Base-by-base conservation (phyloP, 2,888 invertebrate genomes). In the Drosophila gaucha region DNA sequence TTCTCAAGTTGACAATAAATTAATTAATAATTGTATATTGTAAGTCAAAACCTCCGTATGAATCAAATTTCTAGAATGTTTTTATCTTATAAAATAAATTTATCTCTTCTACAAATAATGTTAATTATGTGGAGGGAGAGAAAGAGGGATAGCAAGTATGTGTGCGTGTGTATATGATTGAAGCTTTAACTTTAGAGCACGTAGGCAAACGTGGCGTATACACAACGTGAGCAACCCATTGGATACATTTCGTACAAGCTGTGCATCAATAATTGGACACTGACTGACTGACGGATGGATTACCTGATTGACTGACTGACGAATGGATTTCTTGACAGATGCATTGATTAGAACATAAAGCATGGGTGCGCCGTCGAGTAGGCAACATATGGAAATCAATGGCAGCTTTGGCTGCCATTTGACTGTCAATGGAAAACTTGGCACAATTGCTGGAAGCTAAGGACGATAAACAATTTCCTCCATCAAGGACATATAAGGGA, bases 401-500 rank as follows among this genome's bases (percentile, higher is more conserved):
- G 65, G 24, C 9, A 31, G 49, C 22, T 43, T 44, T 31, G 35
- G 30, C 31, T 35, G 49, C 38, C 50, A 59, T 47, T 59, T 55
- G 41, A 24, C 28, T 30, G 41, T 35, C 51, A 38, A 43, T 39
- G 52, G 22, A 54, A 73, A 58, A 59, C 30, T 50, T 54, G 16
- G 51, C 38, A 12, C 59, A 46, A 55, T 69, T 59, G 56, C 58
- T 52, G 41, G 41, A 59, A 60, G 50, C 55, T 71, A 24, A 52
- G 43, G 75, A 55, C 68, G 54, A 51, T 76, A 67, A 69, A 22
- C 66, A 70, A 57, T 63, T 73, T 63, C 28, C 67, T 59, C 43
- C 39, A 65, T 51, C 71, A 74, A 83, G 76, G 74, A 78, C 79
- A 67, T 41, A 41, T 63, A 50, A 62, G 65, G 74, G 68, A 87